Evolutionary conservation across 2,113 vertebrate genomes (phyloP), one percentile per base, ranked within the genome.

Genomic region (Clinocottus analis): DNA sequence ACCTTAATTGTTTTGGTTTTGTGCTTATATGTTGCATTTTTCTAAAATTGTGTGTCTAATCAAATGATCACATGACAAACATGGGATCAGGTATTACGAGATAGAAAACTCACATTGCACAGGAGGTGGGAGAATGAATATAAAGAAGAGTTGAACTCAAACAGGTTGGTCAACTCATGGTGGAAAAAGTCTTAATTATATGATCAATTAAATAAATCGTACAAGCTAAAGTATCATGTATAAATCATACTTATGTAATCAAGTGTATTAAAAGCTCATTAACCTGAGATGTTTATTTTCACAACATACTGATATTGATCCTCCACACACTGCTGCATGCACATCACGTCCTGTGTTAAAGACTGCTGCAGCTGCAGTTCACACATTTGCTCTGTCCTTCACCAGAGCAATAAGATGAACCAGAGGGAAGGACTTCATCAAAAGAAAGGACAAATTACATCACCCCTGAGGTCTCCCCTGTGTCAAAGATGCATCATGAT

Each of bases 341-440:
- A 79, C 76, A 79, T 89, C 86, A 90, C 78, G 66, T 84, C 80
- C 77, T 56, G 41, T 8, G 29, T 29, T 45, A 25, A 60, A 62
- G 77, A 56, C 25, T 61, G 72, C 85, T 86, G 86, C 85, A 84
- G 82, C 72, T 65, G 49, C 33, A 70, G 70, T 43, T 64, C 65
- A 25, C 55, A 62, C 66, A 19, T 53, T 70, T 72, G 69, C 25
- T 70, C 66, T 58, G 84, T 79, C 89, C 90, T 87, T 89, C 85
- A 87, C 76, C 75, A 13, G 6, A 29, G n/a, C 23, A 70, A 75
- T 56, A 43, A 66, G 51, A 76, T 12, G 25, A 83, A 62, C 43
- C 63, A 47, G 60, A 13, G 41, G 79, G 31, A 69, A 72, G 17
- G 23, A 39, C 75, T 60, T 69, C 58, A 72, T 79, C 72, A 68